Percentiles rank a stretch among this genome's conserved stretches.
phyloP scores from a whole-genome alignment of 1,140 invertebrate genomes.

The Gryllus bimaculatus region DNA sequence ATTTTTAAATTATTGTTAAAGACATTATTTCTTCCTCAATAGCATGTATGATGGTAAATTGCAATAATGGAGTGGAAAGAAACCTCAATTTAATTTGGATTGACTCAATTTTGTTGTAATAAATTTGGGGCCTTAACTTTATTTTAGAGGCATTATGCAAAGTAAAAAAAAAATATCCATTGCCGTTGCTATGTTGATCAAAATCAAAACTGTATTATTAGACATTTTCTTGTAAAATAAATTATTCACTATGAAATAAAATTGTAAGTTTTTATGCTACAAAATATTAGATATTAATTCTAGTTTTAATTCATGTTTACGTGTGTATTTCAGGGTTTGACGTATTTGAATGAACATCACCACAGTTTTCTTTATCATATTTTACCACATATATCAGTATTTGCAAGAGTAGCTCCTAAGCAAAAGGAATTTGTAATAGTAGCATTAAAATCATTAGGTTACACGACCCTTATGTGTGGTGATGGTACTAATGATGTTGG shows the following conservation, averaged over 20 bases:
- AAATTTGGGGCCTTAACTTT: too few relatives aligned
- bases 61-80: too few relatives aligned
- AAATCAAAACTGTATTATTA: not conserved
- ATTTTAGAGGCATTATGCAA: too few relatives aligned
- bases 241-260: too few relatives aligned
- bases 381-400: conserved; percentile 79
- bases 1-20: too few relatives aligned
- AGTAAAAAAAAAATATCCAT: not conserved
- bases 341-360: conserved; percentile 57
- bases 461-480: conserved; percentile 95
- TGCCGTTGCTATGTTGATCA: not conserved
- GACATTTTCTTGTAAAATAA: too few relatives aligned
- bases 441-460: conserved; percentile 78
- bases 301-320: conserved; percentile 4
- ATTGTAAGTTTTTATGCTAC: too few relatives aligned
- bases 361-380: conserved; percentile 56
- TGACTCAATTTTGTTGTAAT: too few relatives aligned
- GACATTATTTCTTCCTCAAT: too few relatives aligned
- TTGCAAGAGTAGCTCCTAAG: conserved; percentile 89
- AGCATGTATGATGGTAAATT: too few relatives aligned
- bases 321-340: conserved; percentile 49
- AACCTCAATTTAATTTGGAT: too few relatives aligned
- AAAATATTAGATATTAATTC: not conserved
- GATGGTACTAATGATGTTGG: conserved; percentile 99
- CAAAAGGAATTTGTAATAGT: conserved; percentile 95